A percentile compares a stretch with the other conserved stretches of the same genome.
These are phyloP conservation scores for Callionymus lyra DNA, from an alignment of 2,113 vertebrate species.

Conservation along the genomic window DNA sequence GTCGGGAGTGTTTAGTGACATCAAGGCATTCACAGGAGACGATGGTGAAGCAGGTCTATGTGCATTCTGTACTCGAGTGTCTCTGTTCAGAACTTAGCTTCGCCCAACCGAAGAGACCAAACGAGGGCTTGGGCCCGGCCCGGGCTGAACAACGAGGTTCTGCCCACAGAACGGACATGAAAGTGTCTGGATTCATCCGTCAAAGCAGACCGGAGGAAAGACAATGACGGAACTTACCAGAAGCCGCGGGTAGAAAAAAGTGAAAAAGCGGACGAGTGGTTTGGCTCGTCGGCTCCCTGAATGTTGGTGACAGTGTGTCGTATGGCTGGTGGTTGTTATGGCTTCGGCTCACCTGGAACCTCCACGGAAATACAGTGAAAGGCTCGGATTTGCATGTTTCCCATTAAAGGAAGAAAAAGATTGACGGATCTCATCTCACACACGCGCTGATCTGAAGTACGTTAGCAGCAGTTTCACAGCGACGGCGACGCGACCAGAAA, in stretches of 20 bases:
- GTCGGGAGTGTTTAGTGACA: conserved; percentile 1
- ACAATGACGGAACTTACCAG: neutral
- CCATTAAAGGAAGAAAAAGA: conserved; percentile 18
- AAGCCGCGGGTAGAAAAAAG: neutral
- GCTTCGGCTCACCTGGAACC: neutral
- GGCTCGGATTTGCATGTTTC: conserved; percentile 44
- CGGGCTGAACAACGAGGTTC: conserved; percentile 60
- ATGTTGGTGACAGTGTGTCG: neutral
- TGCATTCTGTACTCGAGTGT: conserved; percentile 54
- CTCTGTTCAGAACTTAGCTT: conserved; percentile 65
- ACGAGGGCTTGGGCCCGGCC: conserved; percentile 62
- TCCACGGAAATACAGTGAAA: conserved; percentile 20
- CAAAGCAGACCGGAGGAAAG: conserved; percentile 23
- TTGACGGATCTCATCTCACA: too few species aligned
- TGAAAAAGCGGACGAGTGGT: neutral
- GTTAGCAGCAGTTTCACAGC: neutral
- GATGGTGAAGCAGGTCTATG: conserved; percentile 23
- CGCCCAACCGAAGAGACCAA: conserved; percentile 65
- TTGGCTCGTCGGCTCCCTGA: neutral
- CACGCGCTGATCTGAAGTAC: neutral
- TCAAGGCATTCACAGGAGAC: neutral
- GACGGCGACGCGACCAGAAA: neutral
- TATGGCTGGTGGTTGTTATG: neutral
- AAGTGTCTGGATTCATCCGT: conserved; percentile 65
- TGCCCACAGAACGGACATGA: conserved; percentile 65